phyloP scores from a whole-genome alignment of 2,888 invertebrate species.

The Harmothoe impar region DNA sequence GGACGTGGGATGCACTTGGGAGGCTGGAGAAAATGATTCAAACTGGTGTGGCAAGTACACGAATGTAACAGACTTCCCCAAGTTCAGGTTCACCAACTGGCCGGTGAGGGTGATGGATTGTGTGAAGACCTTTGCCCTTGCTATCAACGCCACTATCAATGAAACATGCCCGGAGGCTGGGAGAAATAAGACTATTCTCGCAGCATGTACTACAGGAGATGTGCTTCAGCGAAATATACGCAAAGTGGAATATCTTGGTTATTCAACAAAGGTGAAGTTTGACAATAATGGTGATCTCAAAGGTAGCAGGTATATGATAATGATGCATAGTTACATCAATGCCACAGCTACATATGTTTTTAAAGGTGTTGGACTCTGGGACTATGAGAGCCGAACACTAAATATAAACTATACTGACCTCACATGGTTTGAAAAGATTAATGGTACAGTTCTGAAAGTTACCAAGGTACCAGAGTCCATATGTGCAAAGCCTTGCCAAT shows the following conservation, averaged over 20 bases:
- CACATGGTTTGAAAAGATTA: not conserved
- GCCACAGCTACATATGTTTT: not conserved
- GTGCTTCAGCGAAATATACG: slow-evolving; percentile 50
- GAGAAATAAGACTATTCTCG: not conserved
- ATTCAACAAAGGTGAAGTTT: slow-evolving; percentile 17
- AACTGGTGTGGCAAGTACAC: slow-evolving; percentile 1
- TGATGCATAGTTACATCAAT: not conserved
- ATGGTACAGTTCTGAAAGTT: not conserved
- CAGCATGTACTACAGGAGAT: slow-evolving; percentile 59
- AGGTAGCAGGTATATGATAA: not conserved
- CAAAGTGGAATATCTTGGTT: slow-evolving; percentile 63
- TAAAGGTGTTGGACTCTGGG: not conserved
- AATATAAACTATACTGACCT: not conserved
- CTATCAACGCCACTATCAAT: slow-evolving; percentile 63
- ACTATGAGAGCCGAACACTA: not conserved
- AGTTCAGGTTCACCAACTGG: not conserved
- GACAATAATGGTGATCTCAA: slow-evolving; percentile 4
- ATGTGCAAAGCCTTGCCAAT: slow-evolving; percentile 67
- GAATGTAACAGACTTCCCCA: not conserved
- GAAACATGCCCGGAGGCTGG: slow-evolving; percentile 50
- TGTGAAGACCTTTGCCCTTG: slow-evolving; percentile 69
- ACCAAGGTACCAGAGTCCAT: slow-evolving; percentile 63
- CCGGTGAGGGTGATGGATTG: slow-evolving; percentile 67
- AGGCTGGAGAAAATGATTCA: not conserved
- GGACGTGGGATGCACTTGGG: not conserved